Evolutionary conservation across 2,797 vertebrate species (phyloP).

Genomic region (Siniperca undulata): DNA sequence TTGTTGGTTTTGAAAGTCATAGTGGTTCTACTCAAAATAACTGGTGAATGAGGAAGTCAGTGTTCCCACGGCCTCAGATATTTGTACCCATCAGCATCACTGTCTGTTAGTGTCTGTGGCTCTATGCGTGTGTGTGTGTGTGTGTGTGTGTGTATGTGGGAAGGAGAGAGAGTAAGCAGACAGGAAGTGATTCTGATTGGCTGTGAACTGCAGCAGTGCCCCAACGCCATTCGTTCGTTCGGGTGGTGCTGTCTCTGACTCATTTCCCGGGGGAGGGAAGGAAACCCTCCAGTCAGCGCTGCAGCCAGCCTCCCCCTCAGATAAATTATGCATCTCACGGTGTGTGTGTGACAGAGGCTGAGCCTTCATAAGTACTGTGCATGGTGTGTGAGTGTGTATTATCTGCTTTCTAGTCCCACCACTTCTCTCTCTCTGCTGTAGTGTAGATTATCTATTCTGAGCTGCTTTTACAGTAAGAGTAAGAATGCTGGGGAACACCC

Average conservation of each 20-base stretch:
- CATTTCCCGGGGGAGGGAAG: constrained; percentile 49
- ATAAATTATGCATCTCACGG: constrained; percentile 39
- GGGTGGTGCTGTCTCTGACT: constrained; percentile 65
- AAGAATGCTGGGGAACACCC: constrained; percentile 16
- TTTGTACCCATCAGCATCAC: constrained; percentile 14
- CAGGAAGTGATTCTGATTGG: constrained; percentile 66
- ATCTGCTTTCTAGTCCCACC: constrained; percentile 27
- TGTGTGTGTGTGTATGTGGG: no score
- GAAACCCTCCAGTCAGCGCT: constrained; percentile 52
- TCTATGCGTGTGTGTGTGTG: neutral
- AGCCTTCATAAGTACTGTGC: neutral
- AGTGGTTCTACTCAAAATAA: neutral
- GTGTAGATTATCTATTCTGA: constrained; percentile 23
- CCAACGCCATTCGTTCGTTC: constrained; percentile 4
- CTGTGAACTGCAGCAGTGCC: constrained; percentile 39
- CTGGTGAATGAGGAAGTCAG: constrained; percentile 26
- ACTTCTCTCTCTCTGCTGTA: neutral
- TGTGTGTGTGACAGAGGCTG: neutral
- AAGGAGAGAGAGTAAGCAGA: neutral
- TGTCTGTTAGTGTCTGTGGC: neutral
- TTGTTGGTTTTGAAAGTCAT: neutral
- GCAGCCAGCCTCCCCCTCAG: constrained; percentile 17
- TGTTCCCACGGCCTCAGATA: constrained; percentile 45
- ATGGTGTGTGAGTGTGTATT: neutral
- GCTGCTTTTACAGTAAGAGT: constrained; percentile 29